Conservation (phyloP, 2,888 invertebrate genomes). For the Pinctada fucata region DNA sequence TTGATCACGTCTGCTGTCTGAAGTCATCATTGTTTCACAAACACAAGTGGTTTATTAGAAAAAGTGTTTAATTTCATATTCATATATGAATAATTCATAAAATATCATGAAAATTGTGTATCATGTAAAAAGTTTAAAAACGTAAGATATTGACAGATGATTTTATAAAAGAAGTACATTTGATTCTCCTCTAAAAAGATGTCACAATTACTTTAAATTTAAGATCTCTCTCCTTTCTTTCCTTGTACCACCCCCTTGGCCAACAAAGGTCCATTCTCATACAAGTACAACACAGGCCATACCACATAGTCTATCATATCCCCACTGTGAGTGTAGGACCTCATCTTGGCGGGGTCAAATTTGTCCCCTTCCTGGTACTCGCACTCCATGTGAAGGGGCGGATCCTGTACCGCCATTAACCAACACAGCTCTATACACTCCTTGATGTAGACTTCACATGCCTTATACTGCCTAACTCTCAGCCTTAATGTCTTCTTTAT, state of each 20-base stretch:
- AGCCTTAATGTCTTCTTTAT: too few relatives aligned
- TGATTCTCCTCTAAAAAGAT: too few relatives aligned
- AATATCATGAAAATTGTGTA: too few relatives aligned
- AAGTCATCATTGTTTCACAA: too few relatives aligned
- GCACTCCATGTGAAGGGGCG: slow-evolving; percentile 33
- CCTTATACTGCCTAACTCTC: neutral
- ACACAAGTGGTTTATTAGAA: too few relatives aligned
- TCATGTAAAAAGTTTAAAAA: too few relatives aligned
- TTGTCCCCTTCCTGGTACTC: slow-evolving; percentile 15
- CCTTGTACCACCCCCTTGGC: slow-evolving; percentile 39
- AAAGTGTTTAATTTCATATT: too few relatives aligned
- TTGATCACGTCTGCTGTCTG: too few relatives aligned
- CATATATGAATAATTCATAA: too few relatives aligned
- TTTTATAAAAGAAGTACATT: too few relatives aligned
- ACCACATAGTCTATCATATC: slow-evolving; percentile 27
- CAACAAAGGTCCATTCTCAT: slow-evolving; percentile 31
- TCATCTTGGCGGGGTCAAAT: slow-evolving; percentile 25
- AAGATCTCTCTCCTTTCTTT: slow-evolving; percentile 14
- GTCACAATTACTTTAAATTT: too few relatives aligned
- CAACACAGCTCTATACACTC: slow-evolving; percentile 28
- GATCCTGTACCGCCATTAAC: slow-evolving; percentile 34
- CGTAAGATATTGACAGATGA: too few relatives aligned
- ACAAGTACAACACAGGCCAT: slow-evolving; percentile 36
- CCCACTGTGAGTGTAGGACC: slow-evolving; percentile 32
- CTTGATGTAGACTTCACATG: slow-evolving; percentile 23